These are phyloP conservation scores for Seira ritae DNA, from an alignment of 2,888 invertebrate genomes.

Conservation along the genomic window DNA sequence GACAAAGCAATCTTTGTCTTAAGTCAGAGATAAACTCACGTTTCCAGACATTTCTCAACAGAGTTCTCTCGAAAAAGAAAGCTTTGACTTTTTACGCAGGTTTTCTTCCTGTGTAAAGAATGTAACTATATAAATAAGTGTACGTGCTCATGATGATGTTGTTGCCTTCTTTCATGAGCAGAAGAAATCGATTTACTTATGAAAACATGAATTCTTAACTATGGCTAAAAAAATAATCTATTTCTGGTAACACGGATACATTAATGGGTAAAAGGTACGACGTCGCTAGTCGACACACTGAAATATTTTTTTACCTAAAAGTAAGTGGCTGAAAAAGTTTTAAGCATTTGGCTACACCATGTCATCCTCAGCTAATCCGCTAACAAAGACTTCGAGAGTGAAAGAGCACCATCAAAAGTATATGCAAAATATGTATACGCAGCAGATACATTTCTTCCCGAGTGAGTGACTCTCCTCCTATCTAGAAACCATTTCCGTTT, in stretches of 20 bases:
- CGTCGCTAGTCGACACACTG: background rate
- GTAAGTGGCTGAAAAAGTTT: background rate
- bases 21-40: background rate
- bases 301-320: background rate
- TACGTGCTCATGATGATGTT: background rate
- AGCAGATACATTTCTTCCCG: background rate
- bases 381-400: background rate
- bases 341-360: background rate
- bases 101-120: background rate
- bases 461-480: background rate
- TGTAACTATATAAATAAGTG: background rate
- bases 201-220: constrained; percentile 3
- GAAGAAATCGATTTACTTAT: constrained; percentile 3
- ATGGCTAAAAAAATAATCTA: constrained; percentile 42
- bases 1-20: background rate
- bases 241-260: constrained; percentile 8
- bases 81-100: background rate
- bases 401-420: background rate
- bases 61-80: background rate
- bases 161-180: background rate
- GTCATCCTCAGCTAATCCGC: constrained; percentile 8
- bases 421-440: background rate
- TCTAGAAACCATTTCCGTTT: constrained; percentile 3
- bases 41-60: background rate
- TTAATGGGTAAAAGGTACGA: background rate